A percentile compares a stretch with the other conserved stretches of the same genome.
Evolutionary conservation across 2,888 invertebrate genomes (phyloP).

Genomic region (Antitype chi): DNA sequence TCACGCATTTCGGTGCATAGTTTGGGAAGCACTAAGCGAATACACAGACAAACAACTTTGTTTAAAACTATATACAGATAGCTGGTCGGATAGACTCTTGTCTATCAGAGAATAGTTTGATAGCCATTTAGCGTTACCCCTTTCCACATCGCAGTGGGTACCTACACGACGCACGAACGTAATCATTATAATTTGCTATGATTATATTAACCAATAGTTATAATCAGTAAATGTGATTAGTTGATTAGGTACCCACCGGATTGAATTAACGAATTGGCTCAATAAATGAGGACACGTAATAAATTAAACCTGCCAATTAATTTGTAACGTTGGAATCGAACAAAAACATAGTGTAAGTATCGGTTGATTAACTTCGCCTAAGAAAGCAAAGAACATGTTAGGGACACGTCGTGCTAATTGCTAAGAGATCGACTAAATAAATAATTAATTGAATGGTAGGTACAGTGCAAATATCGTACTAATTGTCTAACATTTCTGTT

Average conservation of each 20-base stretch:
- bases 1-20: background rate
- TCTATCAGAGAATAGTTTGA: conserved; percentile 2
- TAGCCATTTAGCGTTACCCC: background rate
- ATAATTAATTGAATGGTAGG: conserved; percentile 12
- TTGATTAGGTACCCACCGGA: conserved; percentile 36
- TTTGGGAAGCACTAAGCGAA: conserved; percentile 2
- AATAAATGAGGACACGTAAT: conserved; percentile 49
- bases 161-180: background rate
- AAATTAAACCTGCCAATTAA: conserved; percentile 51
- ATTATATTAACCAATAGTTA: conserved; percentile 40
- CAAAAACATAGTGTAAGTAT: conserved; percentile 40
- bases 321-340: conserved; percentile 43
- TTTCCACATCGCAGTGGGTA: background rate
- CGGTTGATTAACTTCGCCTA: conserved; percentile 27
- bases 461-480: background rate
- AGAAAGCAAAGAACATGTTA: conserved; percentile 27
- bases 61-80: background rate
- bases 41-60: background rate
- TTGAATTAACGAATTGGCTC: conserved; percentile 30
- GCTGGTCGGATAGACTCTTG: background rate
- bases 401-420: conserved; percentile 34
- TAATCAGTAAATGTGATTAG: conserved; percentile 31
- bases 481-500: conserved; percentile 22
- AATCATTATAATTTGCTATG: conserved; percentile 29
- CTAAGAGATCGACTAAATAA: conserved; percentile 5